These are phyloP conservation scores for Cantharis rufa DNA, from an alignment of 2,888 invertebrate species.

Conservation along the genomic window DNA sequence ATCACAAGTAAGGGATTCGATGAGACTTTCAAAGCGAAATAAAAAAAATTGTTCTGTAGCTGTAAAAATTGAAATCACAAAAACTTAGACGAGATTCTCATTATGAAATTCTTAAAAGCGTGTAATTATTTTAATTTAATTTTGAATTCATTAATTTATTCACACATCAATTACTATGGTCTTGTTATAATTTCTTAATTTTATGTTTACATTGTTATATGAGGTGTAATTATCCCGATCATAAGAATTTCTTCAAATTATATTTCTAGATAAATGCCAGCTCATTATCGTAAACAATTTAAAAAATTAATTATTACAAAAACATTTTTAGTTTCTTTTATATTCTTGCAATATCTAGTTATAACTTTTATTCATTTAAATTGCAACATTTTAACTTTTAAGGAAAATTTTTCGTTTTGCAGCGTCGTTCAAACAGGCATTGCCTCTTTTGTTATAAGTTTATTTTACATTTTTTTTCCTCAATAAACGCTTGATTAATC, in stretches of 20 bases:
- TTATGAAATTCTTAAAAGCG: neutral
- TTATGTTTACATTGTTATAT: neutral
- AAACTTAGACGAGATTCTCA: neutral
- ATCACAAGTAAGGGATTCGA: too few relatives aligned
- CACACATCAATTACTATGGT: constrained; percentile 5
- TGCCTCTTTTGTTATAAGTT: too few relatives aligned
- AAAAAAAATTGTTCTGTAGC: neutral
- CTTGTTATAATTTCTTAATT: constrained; percentile 25
- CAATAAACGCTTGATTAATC: too few relatives aligned
- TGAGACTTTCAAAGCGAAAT: too few relatives aligned
- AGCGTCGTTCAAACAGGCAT: too few relatives aligned
- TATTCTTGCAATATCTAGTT: too few relatives aligned
- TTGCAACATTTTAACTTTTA: too few relatives aligned
- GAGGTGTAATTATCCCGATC: neutral
- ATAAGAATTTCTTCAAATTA: neutral
- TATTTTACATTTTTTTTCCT: too few relatives aligned
- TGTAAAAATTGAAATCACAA: neutral
- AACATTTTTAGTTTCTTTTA: too few relatives aligned
- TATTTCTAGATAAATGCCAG: neutral
- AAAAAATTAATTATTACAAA: neutral
- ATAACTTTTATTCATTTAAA: too few relatives aligned
- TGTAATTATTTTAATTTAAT: neutral
- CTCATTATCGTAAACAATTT: neutral
- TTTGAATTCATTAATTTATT: neutral
- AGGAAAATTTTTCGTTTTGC: too few relatives aligned